Base-by-base conservation (phyloP, 2,888 invertebrate species). In the Lycocerus yunnanus region DNA sequence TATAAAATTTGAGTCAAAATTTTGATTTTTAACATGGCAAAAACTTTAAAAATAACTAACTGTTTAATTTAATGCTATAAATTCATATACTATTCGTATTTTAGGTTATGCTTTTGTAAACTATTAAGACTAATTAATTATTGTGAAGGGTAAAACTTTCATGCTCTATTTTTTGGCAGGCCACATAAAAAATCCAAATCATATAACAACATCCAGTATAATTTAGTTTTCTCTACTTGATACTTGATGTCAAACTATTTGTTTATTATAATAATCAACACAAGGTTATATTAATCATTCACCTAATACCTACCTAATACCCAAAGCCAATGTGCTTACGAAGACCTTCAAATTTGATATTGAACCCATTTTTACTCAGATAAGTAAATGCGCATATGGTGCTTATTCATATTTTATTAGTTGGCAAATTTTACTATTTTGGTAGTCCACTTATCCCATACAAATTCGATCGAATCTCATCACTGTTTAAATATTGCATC, bases 321-420 rank as follows among this genome's bases (percentile, higher is more conserved):
- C 59, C 66, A 13, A 71, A 71, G 71, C 71, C 71, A 66, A 71
- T 59, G 71, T 15, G 66, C 71, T 21, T 65, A 66, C 24, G 59
- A 71, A 66, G 71, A 71, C 71, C 71, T 71, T 71, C 71, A 71
- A 71, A 65, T 66, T 71, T 71, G 71, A 71, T 71, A 71, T 66
- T 71, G 71, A 71, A 71, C 71, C 66, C 71, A 58, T 71, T 71
- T 71, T 63, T 63, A 63, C 18, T 5, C 18, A 63, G n/a, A 18
- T 63, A 18, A 63, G 61, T 63, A 20, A 61, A 18, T 63, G 61
- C 61, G 61, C 61, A 63, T 16, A 63, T 63, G 61, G 14, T 63
- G n/a, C 43, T 63, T 63, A 63, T 18, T n/a, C n/a, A n/a, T 18
- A 63, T 63, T 63, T 18, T 16, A 43, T 13, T 43, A n/a, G 43